Evolutionary conservation across 2,888 invertebrate species (phyloP).

Genomic region (Muschampia plurimacula): DNA sequence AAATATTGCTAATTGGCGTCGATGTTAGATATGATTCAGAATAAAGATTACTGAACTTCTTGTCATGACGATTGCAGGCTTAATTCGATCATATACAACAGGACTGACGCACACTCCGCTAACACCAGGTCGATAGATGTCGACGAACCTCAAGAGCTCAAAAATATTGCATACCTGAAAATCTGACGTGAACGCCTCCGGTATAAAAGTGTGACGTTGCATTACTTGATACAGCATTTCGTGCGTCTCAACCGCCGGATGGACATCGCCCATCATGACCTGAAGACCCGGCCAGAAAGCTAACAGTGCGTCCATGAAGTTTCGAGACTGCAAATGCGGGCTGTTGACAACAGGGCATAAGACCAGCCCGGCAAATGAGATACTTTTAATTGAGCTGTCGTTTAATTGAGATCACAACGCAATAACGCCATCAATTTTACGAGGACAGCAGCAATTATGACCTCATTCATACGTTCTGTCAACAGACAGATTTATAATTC

Average conservation of each 20-base stretch:
- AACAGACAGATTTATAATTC: too few relatives aligned
- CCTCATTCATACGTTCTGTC: too few relatives aligned
- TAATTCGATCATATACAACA: too few relatives aligned
- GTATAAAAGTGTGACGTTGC: constrained; percentile 98
- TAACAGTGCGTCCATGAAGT: constrained; percentile 98
- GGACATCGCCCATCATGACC: constrained; percentile 95
- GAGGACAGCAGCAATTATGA: too few relatives aligned
- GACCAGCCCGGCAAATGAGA: background rate
- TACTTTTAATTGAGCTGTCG: background rate
- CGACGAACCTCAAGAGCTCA: background rate
- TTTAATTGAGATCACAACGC: too few relatives aligned
- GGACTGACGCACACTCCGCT: too few relatives aligned
- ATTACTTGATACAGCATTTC: constrained; percentile 99
- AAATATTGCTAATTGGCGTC: too few relatives aligned
- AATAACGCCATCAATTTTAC: too few relatives aligned
- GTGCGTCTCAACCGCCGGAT: constrained; percentile 99
- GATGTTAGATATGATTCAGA: too few relatives aligned
- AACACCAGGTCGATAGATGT: too few relatives aligned
- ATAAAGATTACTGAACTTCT: too few relatives aligned
- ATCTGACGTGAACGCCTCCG: constrained; percentile 99
- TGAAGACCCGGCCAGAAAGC: constrained; percentile 99
- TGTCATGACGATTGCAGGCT: too few relatives aligned
- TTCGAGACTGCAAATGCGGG: constrained; percentile 96
- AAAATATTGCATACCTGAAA: constrained; percentile 88
- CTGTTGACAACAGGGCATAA: constrained; percentile 63